Percentiles rank a stretch among this genome's conserved stretches.
These are phyloP conservation scores for Philereme vetulata DNA, from an alignment of 2,888 invertebrate species.

Conservation along the genomic window DNA sequence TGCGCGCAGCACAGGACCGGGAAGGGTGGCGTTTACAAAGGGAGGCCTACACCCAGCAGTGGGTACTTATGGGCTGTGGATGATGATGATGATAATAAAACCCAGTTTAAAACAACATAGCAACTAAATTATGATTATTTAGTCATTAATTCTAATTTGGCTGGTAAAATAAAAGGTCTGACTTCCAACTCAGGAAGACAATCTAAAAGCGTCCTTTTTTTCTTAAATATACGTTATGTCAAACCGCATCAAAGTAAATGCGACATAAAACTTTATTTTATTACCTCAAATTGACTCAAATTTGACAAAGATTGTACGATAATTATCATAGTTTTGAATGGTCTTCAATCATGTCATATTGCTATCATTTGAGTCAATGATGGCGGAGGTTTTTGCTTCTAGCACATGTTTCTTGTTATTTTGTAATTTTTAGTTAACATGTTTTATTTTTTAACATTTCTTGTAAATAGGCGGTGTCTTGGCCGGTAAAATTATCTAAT, in stretches of 20 bases:
- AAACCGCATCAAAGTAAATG: constrained; percentile 78
- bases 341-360: constrained; percentile 50
- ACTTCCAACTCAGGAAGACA: constrained; percentile 37
- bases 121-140: constrained; percentile 53
- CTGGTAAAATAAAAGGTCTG: constrained; percentile 31
- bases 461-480: too few species aligned
- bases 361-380: constrained; percentile 14
- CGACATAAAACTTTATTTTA: constrained; percentile 81
- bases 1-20: too few species aligned
- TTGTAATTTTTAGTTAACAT: neutral
- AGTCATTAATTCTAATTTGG: constrained; percentile 36
- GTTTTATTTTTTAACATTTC: neutral
- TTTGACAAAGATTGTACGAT: constrained; percentile 77
- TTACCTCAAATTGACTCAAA: constrained; percentile 79
- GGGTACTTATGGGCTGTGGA: too few species aligned
- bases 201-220: constrained; percentile 40
- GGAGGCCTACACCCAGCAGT: too few species aligned
- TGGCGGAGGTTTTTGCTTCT: neutral
- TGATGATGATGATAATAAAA: too few species aligned
- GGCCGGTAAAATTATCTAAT: too few species aligned
- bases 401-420: neutral
- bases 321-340: constrained; percentile 56
- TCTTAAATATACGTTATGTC: constrained; percentile 66
- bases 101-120: constrained; percentile 37
- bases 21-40: too few species aligned